Conservation (phyloP, 2,888 invertebrate species). For the Hecatera dysodea region DNA sequence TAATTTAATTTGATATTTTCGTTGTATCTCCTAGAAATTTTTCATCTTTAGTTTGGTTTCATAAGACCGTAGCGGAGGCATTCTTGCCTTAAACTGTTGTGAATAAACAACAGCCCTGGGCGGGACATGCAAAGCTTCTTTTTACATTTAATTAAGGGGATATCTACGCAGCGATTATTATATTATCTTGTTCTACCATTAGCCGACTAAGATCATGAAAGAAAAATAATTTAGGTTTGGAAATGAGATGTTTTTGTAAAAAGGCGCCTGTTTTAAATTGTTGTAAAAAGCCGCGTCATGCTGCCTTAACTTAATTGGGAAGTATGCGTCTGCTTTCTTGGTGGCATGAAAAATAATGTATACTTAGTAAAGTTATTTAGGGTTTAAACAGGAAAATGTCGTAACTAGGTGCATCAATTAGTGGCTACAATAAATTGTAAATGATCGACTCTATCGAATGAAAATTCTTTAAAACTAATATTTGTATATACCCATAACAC, state of each 20-base stretch:
- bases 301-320: constrained; percentile 1
- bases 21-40: constrained; percentile 19
- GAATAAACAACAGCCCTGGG: constrained; percentile 62
- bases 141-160: constrained; percentile 66
- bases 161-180: constrained; percentile 58
- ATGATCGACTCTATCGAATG: not conserved
- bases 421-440: not conserved
- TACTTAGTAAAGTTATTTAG: not conserved
- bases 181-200: constrained; percentile 54
- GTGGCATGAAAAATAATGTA: constrained; percentile 2
- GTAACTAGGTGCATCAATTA: not conserved
- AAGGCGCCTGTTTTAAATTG: constrained; percentile 21
- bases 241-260: constrained; percentile 38
- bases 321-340: constrained; percentile 24
- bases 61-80: constrained; percentile 19
- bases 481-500: too few relatives aligned
- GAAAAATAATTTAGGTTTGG: constrained; percentile 41
- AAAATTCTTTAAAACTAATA: not conserved
- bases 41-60: constrained; percentile 32
- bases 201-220: constrained; percentile 49
- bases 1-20: constrained; percentile 31
- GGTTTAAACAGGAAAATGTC: not conserved
- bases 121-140: constrained; percentile 64
- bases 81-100: constrained; percentile 35
- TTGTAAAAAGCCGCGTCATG: not conserved